A percentile compares a stretch with the other conserved stretches of the same genome.
These are phyloP conservation scores for Chrysochloris asiatica DNA, from an alignment of 2,113 vertebrate genomes.

Conservation along the genomic window DNA sequence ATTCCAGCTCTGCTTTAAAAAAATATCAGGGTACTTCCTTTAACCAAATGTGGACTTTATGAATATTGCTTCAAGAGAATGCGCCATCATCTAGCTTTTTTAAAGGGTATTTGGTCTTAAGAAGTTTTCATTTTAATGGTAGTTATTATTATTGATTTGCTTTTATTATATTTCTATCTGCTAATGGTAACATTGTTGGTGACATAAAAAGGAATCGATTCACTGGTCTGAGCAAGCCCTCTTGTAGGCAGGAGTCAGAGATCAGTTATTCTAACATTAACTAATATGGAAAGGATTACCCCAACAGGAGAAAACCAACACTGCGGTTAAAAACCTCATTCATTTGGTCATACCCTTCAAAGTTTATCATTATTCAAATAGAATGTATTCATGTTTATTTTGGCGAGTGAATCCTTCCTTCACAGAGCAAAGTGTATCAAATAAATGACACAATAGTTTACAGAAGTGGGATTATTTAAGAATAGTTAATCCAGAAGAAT, in stretches of 20 bases:
- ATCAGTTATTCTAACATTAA: conserved; percentile 20
- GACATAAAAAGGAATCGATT: neutral
- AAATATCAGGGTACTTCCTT: neutral
- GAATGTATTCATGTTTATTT: conserved; percentile 37
- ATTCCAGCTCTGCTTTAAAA: neutral
- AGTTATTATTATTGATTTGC: neutral
- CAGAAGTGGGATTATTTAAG: neutral
- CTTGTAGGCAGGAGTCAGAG: neutral
- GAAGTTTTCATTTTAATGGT: neutral
- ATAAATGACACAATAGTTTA: conserved; percentile 1
- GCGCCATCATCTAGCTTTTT: neutral
- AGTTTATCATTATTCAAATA: conserved; percentile 24
- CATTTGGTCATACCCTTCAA: neutral
- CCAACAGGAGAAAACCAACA: too few species aligned
- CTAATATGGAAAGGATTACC: neutral
- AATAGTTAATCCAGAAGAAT: neutral
- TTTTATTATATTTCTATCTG: neutral
- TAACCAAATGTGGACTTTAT: neutral
- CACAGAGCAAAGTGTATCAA: neutral
- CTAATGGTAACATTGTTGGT: neutral
- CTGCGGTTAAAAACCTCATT: neutral
- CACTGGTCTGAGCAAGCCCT: neutral
- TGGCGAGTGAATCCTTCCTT: neutral
- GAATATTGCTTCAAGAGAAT: neutral
- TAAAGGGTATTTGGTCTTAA: neutral